phyloP scores from a whole-genome alignment of 2,113 vertebrate genomes.

The Orcinus orca region DNA sequence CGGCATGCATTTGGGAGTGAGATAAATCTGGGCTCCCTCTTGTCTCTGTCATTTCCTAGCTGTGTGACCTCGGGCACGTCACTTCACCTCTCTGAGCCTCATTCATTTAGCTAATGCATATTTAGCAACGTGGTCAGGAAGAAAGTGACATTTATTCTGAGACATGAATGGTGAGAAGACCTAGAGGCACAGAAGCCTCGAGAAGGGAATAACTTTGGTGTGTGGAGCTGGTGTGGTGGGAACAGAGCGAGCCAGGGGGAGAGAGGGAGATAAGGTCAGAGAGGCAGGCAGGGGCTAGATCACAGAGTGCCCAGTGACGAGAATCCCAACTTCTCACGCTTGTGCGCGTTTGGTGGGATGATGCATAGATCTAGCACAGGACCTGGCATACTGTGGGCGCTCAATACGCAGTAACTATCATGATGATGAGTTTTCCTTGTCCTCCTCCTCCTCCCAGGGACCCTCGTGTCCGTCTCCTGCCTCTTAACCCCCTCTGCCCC shows the following conservation, averaged over 20 bases:
- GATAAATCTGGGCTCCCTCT: neutral
- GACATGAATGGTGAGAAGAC: neutral
- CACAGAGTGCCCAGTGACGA: neutral
- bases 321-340: neutral
- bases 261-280: neutral
- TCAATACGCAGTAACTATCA: neutral
- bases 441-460: neutral
- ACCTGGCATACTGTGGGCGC: neutral
- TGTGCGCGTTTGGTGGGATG: neutral
- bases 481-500: neutral
- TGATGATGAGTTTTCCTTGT: neutral
- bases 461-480: neutral
- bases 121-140: neutral
- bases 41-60: neutral
- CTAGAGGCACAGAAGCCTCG: neutral
- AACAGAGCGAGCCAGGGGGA: neutral
- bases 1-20: neutral
- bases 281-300: neutral
- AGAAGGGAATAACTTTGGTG: neutral
- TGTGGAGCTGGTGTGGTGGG: neutral
- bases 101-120: neutral
- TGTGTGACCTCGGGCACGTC: constrained; percentile 30
- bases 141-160: neutral
- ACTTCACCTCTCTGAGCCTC: neutral
- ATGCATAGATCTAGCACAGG: neutral